Conservation (phyloP, 2,888 invertebrate species). For the Mesorhabditis spiculigera region DNA sequence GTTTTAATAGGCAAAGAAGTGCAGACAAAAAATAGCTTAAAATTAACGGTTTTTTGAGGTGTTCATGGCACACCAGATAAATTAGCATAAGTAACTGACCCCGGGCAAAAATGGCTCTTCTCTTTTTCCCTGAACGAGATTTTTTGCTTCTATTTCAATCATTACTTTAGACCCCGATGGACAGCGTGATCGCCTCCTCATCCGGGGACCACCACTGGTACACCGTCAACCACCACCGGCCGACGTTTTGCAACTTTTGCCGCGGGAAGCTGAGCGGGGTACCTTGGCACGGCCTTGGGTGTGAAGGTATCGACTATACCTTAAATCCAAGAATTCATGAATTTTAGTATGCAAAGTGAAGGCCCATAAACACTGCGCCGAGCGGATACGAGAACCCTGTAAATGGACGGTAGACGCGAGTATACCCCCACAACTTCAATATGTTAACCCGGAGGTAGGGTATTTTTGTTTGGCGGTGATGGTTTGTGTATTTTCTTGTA, state of each 20-base stretch:
- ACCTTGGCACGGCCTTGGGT: conserved; percentile 89
- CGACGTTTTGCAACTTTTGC: conserved; percentile 80
- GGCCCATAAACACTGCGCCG: conserved; percentile 89
- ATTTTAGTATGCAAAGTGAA: conserved; percentile 85
- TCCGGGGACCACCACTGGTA: conserved; percentile 27
- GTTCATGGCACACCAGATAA: too few species aligned
- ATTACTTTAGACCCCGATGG: conserved; percentile 15
- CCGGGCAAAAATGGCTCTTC: too few species aligned
- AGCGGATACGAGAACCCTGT: conserved; percentile 86
- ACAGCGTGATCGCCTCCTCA: conserved; percentile 22
- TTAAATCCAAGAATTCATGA: not conserved
- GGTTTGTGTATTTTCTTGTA: too few species aligned
- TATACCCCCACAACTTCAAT: conserved; percentile 62
- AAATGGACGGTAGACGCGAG: conserved; percentile 96
- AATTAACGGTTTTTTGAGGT: too few species aligned
- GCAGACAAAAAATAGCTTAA: too few species aligned
- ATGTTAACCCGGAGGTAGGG: conserved; percentile 35
- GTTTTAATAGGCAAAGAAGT: too few species aligned
- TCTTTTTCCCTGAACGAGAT: too few species aligned
- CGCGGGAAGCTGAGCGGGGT: conserved; percentile 85
- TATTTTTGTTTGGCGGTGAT: too few species aligned
- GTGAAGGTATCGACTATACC: conserved; percentile 69
- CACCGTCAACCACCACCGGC: conserved; percentile 31
- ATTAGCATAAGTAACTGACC: too few species aligned
- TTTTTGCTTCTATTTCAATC: too few species aligned